Evolutionary conservation across 2,113 vertebrate species (phyloP).

Genomic region (Pitta sordida): DNA sequence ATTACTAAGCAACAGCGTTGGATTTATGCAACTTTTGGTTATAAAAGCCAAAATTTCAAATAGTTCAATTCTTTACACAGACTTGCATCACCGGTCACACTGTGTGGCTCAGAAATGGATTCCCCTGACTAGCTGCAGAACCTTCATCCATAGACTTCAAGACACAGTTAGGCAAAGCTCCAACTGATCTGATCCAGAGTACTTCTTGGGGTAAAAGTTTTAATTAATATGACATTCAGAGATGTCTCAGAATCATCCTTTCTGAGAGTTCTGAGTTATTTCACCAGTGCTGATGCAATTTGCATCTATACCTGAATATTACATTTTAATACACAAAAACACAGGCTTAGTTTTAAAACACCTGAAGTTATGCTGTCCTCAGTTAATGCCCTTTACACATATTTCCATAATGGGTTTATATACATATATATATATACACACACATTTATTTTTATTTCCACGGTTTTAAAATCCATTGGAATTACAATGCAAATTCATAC

Average conservation of each 20-base stretch:
- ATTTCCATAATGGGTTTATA: background rate
- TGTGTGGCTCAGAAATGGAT: background rate
- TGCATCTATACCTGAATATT: background rate
- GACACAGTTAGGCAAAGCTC: background rate
- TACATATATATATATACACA: background rate
- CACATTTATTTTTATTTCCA: background rate
- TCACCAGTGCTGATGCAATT: background rate
- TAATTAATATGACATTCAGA: background rate
- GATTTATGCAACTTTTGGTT: background rate
- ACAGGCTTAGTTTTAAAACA: background rate
- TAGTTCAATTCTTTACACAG: background rate
- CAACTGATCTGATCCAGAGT: background rate
- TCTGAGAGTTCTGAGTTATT: background rate
- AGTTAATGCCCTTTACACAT: background rate
- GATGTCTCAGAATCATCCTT: background rate
- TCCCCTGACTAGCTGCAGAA: background rate
- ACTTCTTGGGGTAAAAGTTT: background rate
- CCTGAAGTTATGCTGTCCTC: background rate
- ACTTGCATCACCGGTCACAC: background rate
- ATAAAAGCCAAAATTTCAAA: background rate
- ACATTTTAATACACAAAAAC: background rate
- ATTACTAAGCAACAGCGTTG: background rate
- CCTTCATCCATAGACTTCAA: background rate
- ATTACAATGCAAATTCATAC: background rate
- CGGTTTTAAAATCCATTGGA: background rate